Base-by-base conservation (phyloP, 2,888 invertebrate genomes). In the Uloborus plumipes region DNA sequence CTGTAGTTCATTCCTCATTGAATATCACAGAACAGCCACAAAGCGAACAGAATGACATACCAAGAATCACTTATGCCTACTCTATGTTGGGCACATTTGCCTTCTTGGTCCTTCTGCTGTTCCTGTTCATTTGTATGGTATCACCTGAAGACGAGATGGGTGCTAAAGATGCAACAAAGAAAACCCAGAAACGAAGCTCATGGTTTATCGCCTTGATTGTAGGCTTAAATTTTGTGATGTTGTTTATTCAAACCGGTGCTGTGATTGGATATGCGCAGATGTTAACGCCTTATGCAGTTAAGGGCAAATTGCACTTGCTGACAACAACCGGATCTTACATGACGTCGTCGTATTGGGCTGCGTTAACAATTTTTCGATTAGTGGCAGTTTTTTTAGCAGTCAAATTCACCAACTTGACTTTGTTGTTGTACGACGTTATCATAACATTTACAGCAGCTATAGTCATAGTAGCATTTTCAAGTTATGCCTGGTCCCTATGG, bases 181-280 rank as follows among this genome's bases (percentile, higher is more conserved):
- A 53, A 13, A 58, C 22, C 61, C 9, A 39, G 39, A 39, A 39
- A 39, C 39, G 39, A 9, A 39, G 39, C 11, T 39, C 11, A 1
- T 39, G 39, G 9, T 39, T 39, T 39, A 39, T 39, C 39, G 11
- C 9, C 2, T 49, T 72, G 13, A 26, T 82, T n/a, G 71, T 82
- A 9, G 16, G 26, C 13, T 15, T 84, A 22, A 70, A 66, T 16
- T 64, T 73, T 9, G 18, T 64, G 1, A 26, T 84, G 22, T 9
- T 84, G 6, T 74, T 73, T 39, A 84, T 88, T 39, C 89, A 89
- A 75, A 88, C 89, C n/a, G 90, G 90, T 2, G 87, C 89, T 85
- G 89, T 90, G 85, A 89, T 89, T 3, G 88, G 89, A 3, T 89
- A 87, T 85, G 89, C 90, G 2, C 89, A 89, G n/a, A 86, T 90